Evolutionary conservation across 2,888 invertebrate genomes (phyloP), one percentile per base, ranked within the genome.

Genomic region (Pristionchus japonicus): DNA sequence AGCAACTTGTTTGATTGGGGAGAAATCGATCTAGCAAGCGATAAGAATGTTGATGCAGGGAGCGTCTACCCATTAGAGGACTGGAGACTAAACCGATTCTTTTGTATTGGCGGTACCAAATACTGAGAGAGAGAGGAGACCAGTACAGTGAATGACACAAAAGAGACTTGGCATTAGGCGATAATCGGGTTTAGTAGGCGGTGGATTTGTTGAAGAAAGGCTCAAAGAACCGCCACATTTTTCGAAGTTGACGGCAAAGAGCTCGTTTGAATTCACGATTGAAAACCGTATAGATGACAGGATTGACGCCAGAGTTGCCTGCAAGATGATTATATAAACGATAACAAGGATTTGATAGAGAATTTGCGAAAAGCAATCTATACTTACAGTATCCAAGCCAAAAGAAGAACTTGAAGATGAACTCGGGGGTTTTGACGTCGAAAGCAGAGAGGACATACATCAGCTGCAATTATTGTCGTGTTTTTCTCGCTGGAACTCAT

Each of bases 321-420:
- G 82, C 90, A 92, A 89, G 13, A 31, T 20, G 13, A 70, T 37
- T 31, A 17, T 70, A 0, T 11, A 4, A n/a, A n/a, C n/a, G n/a
- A 64, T 57, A 13, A 57, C 57, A 57, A 43, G n/a, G 61, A 37
- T 70, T 27, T 64, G n/a, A n/a, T n/a, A n/a, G n/a, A n/a, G n/a
- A n/a, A n/a, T n/a, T n/a, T n/a, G n/a, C n/a, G 95, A 97, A 94
- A 86, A 95, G n/a, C 9, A n/a, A 92, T 92, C 95, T 95, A 90
- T 95, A 95, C 95, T 96, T 98, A 96, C 99, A 98, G 95, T 99
- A 99, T 86, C 99, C 99, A 88, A 99, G 96, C 99, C 99, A 99
- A 91, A 94, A 94, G 90, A 94, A 94, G 85, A 94, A 92, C 74
- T 94, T 93, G 91, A 94, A 94, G 37, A 94, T 91, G 37, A 93